Evolutionary conservation across 2,888 invertebrate genomes (phyloP), one percentile per base, ranked within the genome.

Genomic region (Bugula neritina): DNA sequence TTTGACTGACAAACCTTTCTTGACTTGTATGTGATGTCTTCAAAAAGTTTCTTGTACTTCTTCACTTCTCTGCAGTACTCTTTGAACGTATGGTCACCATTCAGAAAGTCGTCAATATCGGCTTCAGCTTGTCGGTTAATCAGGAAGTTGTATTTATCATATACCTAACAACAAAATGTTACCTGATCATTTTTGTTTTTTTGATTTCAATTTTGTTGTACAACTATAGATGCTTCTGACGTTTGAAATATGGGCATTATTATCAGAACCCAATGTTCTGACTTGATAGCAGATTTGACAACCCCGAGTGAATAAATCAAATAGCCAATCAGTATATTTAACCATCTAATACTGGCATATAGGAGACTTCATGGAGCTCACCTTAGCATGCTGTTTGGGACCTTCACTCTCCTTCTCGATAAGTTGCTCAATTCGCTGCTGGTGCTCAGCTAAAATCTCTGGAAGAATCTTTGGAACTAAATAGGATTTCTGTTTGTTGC

Each of bases 381-480:
- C 63, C 63, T 63, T 63, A 71, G 81, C 79, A 77, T 84, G 83
- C 72, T 82, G 79, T 2, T 78, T 75, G 0, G 85, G 85, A 2
- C 80, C 79, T 21, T 78, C 76, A 73, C 81, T 81, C 74, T 85
- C 84, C 35, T 76, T 73, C 69, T 75, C 77, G 63, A 85, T 78
- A 35, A 83, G 76, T 35, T 88, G 86, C 5, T 86, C 83, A 1
- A 94, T 88, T 74, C 86, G 84, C 71, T 85, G 82, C 76, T 89
- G 89, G 76, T 90, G 90, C 0, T 83, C 81, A 1, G 88, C 87
- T 1, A 93, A 86, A 52, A 90, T 87, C 57, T 90, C 89, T 17
- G 88, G 86, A 29, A 91, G 89, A 76, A 95, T 89, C 0, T 90
- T 88, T 0, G 95, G 94, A 90, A 92, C 79, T 73, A 85, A 75